A percentile compares a stretch with the other conserved stretches of the same genome.
Evolutionary conservation across 2,113 vertebrate genomes (phyloP).

Genomic region (Nothocercus nigrocapillus): DNA sequence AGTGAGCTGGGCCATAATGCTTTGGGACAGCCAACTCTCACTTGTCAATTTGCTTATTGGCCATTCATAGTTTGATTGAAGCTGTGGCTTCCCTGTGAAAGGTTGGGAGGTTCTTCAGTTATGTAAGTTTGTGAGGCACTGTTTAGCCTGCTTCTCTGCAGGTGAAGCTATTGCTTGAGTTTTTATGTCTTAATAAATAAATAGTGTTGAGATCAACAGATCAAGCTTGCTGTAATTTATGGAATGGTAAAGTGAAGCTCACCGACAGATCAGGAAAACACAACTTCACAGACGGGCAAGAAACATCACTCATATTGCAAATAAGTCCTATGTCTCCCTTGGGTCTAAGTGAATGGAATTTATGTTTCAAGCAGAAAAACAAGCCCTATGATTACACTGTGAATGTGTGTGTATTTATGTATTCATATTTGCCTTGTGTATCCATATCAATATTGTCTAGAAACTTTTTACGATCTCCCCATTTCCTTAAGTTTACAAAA

Average conservation of each 20-base stretch:
- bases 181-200: background rate
- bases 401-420: background rate
- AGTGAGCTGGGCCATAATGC: background rate
- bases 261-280: background rate
- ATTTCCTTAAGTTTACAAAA: background rate
- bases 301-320: background rate
- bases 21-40: background rate
- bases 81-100: background rate
- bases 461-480: background rate
- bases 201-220: background rate
- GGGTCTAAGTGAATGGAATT: background rate
- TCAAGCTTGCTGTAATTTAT: background rate
- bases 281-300: background rate
- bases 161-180: background rate
- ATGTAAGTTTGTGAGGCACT: background rate
- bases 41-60: background rate
- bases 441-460: background rate
- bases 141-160: background rate
- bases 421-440: background rate
- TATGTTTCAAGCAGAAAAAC: background rate
- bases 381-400: background rate
- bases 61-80: background rate
- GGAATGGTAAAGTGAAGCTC: background rate
- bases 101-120: background rate
- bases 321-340: background rate